These are phyloP conservation scores for Cercopithecus neglectus DNA, from an alignment of 2,797 vertebrate genomes.

Conservation along the genomic window DNA sequence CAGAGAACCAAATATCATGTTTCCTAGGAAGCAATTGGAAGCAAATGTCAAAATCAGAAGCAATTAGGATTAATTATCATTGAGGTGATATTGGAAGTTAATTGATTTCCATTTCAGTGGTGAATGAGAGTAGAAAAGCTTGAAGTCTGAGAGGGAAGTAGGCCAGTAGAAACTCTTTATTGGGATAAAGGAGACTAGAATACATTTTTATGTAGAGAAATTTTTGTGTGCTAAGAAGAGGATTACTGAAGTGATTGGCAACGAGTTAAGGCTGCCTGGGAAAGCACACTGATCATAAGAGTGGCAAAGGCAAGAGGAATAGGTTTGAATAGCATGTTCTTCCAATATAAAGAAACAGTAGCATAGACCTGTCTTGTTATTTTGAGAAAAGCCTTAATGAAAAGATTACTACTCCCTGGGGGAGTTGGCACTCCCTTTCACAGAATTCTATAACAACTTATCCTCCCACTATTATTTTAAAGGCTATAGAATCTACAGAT, in stretches of 20 bases:
- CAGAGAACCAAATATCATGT: neutral
- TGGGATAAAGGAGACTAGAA: neutral
- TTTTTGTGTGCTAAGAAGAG: neutral
- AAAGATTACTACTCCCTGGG: neutral
- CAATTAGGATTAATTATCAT: neutral
- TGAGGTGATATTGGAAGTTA: neutral
- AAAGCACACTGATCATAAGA: neutral
- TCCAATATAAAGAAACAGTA: neutral
- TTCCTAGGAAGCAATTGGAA: neutral
- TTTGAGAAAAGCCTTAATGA: constrained; percentile 51
- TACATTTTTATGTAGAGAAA: neutral
- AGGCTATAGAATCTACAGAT: constrained; percentile 12
- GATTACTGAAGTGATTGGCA: neutral
- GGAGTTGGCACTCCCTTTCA: neutral
- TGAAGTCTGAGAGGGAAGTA: neutral
- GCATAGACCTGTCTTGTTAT: neutral
- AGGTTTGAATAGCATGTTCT: neutral
- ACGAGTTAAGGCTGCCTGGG: neutral
- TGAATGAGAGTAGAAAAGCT: neutral
- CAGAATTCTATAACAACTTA: constrained; percentile 1
- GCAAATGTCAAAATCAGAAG: neutral
- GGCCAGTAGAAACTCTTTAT: neutral
- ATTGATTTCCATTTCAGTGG: neutral
- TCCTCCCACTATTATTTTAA: constrained; percentile 22
- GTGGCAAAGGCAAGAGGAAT: neutral